Evolutionary conservation across 2,888 invertebrate genomes (phyloP).

Genomic region (Drosophila prostipennis): DNA sequence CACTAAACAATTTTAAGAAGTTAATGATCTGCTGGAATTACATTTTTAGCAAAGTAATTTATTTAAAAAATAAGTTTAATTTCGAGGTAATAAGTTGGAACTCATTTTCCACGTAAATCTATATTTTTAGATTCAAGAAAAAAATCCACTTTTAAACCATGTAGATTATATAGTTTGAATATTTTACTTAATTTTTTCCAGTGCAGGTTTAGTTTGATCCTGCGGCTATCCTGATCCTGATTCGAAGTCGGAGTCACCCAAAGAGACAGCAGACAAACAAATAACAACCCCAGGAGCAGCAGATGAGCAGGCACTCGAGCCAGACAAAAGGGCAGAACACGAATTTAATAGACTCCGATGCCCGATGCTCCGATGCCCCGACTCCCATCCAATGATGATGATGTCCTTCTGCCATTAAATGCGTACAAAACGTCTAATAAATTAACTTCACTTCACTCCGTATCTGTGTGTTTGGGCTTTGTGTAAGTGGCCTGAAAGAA

Average conservation of each 20-base stretch:
- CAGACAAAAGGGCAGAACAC: constrained; percentile 71
- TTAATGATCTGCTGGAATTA: no score
- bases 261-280: constrained; percentile 56
- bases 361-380: constrained; percentile 50
- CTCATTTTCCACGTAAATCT: no score
- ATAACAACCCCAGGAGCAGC: constrained; percentile 69
- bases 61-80: no score
- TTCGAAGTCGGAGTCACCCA: constrained; percentile 51
- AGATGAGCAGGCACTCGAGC: constrained; percentile 56
- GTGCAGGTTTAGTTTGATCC: constrained; percentile 52
- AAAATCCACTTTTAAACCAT: no score
- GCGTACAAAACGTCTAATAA: constrained; percentile 81
- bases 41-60: no score
- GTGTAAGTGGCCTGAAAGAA: constrained; percentile 77
- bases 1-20: no score
- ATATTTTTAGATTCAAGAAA: no score
- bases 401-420: constrained; percentile 79
- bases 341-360: constrained; percentile 76
- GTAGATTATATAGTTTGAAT: no score
- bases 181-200: no score
- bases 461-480: constrained; percentile 59
- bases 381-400: constrained; percentile 57
- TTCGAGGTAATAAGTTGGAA: no score
- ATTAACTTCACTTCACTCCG: constrained; percentile 80
- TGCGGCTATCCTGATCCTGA: constrained; percentile 35